Base-by-base conservation (phyloP, 2,888 invertebrate genomes). In the Xanthia icteritia region DNA sequence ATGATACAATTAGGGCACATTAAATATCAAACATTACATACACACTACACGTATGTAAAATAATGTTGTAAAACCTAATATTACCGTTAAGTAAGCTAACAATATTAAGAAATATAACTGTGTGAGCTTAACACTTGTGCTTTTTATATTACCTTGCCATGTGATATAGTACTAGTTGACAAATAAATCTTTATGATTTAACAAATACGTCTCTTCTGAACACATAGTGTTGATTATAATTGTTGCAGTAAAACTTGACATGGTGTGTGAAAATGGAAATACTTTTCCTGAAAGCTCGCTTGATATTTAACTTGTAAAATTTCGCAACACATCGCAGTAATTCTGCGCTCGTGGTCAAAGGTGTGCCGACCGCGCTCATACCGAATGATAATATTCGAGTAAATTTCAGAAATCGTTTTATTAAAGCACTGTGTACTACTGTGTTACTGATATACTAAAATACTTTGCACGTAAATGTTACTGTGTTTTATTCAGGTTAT, bases 21-120 rank as follows among this genome's bases (percentile, higher is more conserved):
- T 36, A 9, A 48, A 27, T 39, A 11, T 45, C 5, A 9, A 56
- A 48, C 5, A 36, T 23, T 23, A 39, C n/a, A 65, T 23, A 63
- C 20, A 31, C 9, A 58, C 39, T 42, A 15, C 56, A 69, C 58
- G 20, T 45, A 17, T 36, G 13, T 63, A 11, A 63, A 77, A 60
- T 79, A 82, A 79, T 73, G 66, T 61, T 42, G 54, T 68, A 64
- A 63, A 76, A 72, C 5, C 48, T 51, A 39, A 39, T 23, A 23
- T 73, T 54, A 73, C 77, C 63, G 65, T 73, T 76, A 69, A 36
- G 11, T 56, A 27, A 56, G 64, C 54, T 17, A 64, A 61, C 23
- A 48, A 15, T 72, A 48, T 17, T 56, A 68, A 27, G 74, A 48
- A 66, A 36, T 56, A 56, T 23, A 73, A 56, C 65, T 67, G 36